Conservation (phyloP, 2,113 vertebrate species). For the Mus musculus region DNA sequence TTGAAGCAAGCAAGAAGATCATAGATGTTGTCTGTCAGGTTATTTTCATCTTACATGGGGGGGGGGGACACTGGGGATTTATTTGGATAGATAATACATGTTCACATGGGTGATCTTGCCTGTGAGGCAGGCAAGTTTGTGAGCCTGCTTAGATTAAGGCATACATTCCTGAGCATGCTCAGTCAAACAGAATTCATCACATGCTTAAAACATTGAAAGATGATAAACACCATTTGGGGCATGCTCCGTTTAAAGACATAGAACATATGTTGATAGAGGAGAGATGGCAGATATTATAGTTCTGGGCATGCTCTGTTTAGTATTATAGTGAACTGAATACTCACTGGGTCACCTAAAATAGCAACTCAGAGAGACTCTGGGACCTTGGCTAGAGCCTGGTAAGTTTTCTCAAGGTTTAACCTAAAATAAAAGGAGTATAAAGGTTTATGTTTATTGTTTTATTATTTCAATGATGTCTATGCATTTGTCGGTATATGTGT, state of each 20-base stretch:
- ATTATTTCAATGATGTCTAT: background rate
- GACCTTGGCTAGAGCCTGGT: background rate
- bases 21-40: too few relatives aligned
- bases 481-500: background rate
- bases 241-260: background rate
- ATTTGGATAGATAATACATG: too few relatives aligned
- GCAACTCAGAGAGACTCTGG: background rate
- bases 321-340: background rate
- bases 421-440: background rate
- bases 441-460: background rate
- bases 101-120: background rate
- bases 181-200: background rate
- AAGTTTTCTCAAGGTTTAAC: background rate
- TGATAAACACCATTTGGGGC: too few relatives aligned
- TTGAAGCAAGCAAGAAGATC: background rate
- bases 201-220: background rate
- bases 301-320: background rate
- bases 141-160: background rate
- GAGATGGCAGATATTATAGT: background rate
- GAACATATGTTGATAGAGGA: background rate
- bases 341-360: background rate
- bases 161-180: background rate
- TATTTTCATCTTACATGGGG: background rate
- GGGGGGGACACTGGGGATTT: too few relatives aligned
- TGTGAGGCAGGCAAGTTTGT: background rate